phyloP scores from a whole-genome alignment of 2,888 invertebrate species.

The Drosophila borealis region DNA sequence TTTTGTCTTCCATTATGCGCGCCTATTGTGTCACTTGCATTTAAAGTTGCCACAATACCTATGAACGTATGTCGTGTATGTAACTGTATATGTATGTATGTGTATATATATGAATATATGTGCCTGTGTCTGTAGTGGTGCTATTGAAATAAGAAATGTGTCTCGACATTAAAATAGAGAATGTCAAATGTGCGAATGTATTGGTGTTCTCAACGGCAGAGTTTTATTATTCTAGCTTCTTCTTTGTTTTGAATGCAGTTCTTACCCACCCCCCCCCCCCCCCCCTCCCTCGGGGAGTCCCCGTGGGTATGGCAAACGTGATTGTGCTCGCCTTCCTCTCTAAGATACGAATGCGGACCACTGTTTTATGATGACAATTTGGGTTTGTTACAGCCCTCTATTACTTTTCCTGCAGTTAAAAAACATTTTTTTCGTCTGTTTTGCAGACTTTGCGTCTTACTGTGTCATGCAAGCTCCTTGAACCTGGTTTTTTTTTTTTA shows the following conservation, averaged over 20 bases:
- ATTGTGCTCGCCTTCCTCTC: conserved; percentile 45
- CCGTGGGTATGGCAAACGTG: conserved; percentile 30
- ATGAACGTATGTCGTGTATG: conserved; percentile 16
- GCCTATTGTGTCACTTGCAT: conserved; percentile 74
- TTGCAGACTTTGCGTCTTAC: conserved; percentile 13
- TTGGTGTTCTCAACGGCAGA: conserved; percentile 46
- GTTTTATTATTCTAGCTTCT: conserved; percentile 59
- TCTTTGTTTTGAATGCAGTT: conserved; percentile 60
- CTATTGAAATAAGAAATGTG: conserved; percentile 59
- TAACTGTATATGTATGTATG: conserved; percentile 13
- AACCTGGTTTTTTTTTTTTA: conserved; percentile 10
- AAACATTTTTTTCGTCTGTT: conserved; percentile 22
- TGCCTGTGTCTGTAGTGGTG: conserved; percentile 18
- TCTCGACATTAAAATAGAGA: conserved; percentile 58
- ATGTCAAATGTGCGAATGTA: conserved; percentile 61
- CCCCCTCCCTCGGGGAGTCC: neutral
- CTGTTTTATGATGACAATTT: conserved; percentile 63
- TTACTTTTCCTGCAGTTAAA: conserved; percentile 54
- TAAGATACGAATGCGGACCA: conserved; percentile 50
- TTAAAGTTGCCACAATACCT: conserved; percentile 62
- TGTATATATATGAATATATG: conserved; percentile 8
- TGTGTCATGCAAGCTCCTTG: conserved; percentile 21
- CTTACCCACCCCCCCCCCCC: conserved; percentile 18
- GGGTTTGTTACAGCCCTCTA: conserved; percentile 57
- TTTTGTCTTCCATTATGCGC: conserved; percentile 68